Evolutionary conservation across 2,113 vertebrate genomes (phyloP).

Genomic region (Eleginops maclovinus): DNA sequence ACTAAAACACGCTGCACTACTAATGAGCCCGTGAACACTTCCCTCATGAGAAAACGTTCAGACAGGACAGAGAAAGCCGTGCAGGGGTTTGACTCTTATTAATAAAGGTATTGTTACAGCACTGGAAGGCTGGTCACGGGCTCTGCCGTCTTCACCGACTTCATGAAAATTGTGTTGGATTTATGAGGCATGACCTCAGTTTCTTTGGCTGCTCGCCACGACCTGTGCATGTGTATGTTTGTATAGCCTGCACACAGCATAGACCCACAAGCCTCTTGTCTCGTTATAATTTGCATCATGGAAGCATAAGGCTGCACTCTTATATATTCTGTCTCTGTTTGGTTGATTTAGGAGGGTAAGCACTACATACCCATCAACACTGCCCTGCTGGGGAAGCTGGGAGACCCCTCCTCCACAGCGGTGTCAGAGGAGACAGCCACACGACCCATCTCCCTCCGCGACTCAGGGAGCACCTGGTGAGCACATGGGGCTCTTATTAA

Average conservation of each 20-base stretch:
- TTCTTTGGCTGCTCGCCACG: slow-evolving; percentile 59
- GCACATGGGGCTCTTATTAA: slow-evolving; percentile 34
- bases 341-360: slow-evolving; percentile 89
- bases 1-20: slow-evolving; percentile 16
- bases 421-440: slow-evolving; percentile 81
- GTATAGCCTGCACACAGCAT: not conserved
- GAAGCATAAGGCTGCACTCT: slow-evolving; percentile 1
- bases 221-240: slow-evolving; percentile 39
- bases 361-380: slow-evolving; percentile 96
- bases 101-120: slow-evolving; percentile 53
- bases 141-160: slow-evolving; percentile 24
- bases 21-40: slow-evolving; percentile 33
- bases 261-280: not conserved
- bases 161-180: slow-evolving; percentile 35
- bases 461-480: slow-evolving; percentile 87
- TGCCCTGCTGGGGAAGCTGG: slow-evolving; percentile 84
- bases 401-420: slow-evolving; percentile 74
- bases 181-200: slow-evolving; percentile 45
- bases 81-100: slow-evolving; percentile 23
- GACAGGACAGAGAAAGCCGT: slow-evolving; percentile 6
- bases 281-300: slow-evolving; percentile 1
- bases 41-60: slow-evolving; percentile 15
- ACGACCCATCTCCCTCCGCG: slow-evolving; percentile 82
- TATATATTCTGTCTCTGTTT: slow-evolving; percentile 38
- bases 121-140: slow-evolving; percentile 28